Percentiles rank a stretch among this genome's conserved stretches.
Conservation (phyloP, 2,888 invertebrate genomes). For the Gastracanthus pulcherrimus region DNA sequence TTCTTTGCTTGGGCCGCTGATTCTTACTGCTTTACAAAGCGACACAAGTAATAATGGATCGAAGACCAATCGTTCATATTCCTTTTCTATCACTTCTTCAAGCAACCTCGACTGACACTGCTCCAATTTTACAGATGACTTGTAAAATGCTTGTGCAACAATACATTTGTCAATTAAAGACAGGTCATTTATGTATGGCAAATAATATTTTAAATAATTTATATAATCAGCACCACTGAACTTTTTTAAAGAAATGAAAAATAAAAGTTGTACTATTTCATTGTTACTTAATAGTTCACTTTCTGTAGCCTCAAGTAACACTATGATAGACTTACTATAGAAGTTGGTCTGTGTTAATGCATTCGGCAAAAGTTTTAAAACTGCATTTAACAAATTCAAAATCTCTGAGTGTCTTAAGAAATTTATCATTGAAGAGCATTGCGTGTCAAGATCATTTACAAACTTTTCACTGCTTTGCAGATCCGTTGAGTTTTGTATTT, state of each 20-base stretch:
- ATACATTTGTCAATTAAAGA: conserved; percentile 59
- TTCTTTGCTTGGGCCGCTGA: conserved; percentile 73
- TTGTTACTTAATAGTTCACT: conserved; percentile 15
- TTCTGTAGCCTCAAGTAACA: conserved; percentile 38
- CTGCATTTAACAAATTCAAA: conserved; percentile 51
- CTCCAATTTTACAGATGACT: conserved; percentile 52
- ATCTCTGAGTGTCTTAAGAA: conserved; percentile 49
- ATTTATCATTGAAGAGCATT: conserved; percentile 48
- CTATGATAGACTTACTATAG: conserved; percentile 53
- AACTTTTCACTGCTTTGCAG: neutral
- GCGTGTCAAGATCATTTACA: neutral
- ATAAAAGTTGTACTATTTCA: conserved; percentile 59
- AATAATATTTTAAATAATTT: conserved; percentile 26
- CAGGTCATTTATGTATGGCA: conserved; percentile 58
- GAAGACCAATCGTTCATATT: conserved; percentile 70
- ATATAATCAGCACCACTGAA: conserved; percentile 19
- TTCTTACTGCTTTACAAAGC: conserved; percentile 76
- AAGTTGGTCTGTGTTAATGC: conserved; percentile 19
- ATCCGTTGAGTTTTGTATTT: neutral
- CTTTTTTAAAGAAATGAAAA: conserved; percentile 54
- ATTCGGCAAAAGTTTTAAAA: conserved; percentile 37
- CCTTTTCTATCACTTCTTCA: conserved; percentile 69
- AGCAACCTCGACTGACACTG: conserved; percentile 38
- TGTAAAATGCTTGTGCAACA: conserved; percentile 57
- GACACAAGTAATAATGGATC: conserved; percentile 75